These are phyloP conservation scores for Arrhopalites spinosus DNA, from an alignment of 2,888 invertebrate genomes.

Conservation along the genomic window DNA sequence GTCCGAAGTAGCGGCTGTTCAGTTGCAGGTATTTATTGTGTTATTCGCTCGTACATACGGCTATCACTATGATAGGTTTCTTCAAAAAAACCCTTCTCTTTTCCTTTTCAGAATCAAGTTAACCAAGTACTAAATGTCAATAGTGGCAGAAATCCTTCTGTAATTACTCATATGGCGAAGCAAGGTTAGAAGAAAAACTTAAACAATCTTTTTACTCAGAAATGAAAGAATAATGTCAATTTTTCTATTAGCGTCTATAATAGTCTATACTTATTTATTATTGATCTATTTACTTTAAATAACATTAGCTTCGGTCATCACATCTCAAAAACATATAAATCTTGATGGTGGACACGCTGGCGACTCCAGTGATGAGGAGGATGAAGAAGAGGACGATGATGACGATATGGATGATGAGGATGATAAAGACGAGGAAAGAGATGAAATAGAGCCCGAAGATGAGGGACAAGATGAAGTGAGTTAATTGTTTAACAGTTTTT, in stretches of 20 bases:
- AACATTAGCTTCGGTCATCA: slow-evolving; percentile 42
- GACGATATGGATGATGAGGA: slow-evolving; percentile 67
- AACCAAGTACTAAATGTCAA: slow-evolving; percentile 13
- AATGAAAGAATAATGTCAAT: no score
- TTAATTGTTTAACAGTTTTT: no score
- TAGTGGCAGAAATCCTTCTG: slow-evolving; percentile 12
- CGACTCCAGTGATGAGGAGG: slow-evolving; percentile 60
- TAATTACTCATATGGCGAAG: slow-evolving; percentile 36
- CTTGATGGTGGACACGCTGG: slow-evolving; percentile 49
- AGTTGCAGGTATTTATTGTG: slow-evolving; percentile 87
- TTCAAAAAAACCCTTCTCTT: slow-evolving; percentile 64
- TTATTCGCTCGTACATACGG: no score
- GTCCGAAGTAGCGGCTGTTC: slow-evolving; percentile 75
- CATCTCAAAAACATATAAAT: slow-evolving; percentile 40
- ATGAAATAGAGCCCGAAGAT: slow-evolving; percentile 66
- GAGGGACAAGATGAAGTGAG: slow-evolving; percentile 65
- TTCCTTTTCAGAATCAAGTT: neutral
- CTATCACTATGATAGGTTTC: no score
- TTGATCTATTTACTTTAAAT: no score
- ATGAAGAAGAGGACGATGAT: slow-evolving; percentile 78
- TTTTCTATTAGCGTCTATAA: no score
- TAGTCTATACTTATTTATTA: no score
- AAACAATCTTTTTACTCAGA: no score
- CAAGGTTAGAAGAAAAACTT: no score
- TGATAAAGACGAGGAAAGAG: slow-evolving; percentile 61